A percentile compares a stretch with the other conserved stretches of the same genome.
Conservation (phyloP, 2,797 vertebrate species). For the Triplophysa bombifrons region DNA sequence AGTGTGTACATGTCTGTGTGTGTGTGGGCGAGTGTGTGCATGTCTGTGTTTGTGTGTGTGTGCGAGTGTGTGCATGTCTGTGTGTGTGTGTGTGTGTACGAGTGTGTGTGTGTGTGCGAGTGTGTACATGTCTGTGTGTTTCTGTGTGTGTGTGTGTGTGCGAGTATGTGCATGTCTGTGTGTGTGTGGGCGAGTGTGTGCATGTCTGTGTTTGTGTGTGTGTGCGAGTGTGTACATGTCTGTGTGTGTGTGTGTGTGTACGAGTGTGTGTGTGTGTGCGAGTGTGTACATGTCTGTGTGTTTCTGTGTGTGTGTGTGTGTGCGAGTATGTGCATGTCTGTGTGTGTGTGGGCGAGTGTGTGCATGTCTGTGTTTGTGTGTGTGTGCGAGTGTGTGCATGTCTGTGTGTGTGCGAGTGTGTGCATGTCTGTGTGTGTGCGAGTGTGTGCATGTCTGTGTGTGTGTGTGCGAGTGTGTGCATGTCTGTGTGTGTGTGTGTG, state of each 20-base stretch:
- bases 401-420: too few relatives aligned
- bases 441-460: too few relatives aligned
- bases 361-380: too few relatives aligned
- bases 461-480: too few relatives aligned
- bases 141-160: slow-evolving; percentile 6
- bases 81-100: slow-evolving; percentile 23
- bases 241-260: slow-evolving; percentile 12
- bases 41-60: slow-evolving; percentile 19
- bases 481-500: too few relatives aligned
- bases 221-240: slow-evolving; percentile 14
- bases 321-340: too few relatives aligned
- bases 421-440: too few relatives aligned
- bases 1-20: too few relatives aligned
- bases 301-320: too few relatives aligned
- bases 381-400: too few relatives aligned
- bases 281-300: too few relatives aligned
- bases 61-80: not conserved
- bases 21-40: slow-evolving; percentile 20
- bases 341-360: too few relatives aligned
- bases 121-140: not conserved
- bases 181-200: slow-evolving; percentile 31
- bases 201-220: slow-evolving; percentile 6
- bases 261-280: not conserved
- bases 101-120: slow-evolving; percentile 12
- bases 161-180: not conserved